Base-by-base conservation (phyloP, 1,140 invertebrate species). In the Drosophila parvula region DNA sequence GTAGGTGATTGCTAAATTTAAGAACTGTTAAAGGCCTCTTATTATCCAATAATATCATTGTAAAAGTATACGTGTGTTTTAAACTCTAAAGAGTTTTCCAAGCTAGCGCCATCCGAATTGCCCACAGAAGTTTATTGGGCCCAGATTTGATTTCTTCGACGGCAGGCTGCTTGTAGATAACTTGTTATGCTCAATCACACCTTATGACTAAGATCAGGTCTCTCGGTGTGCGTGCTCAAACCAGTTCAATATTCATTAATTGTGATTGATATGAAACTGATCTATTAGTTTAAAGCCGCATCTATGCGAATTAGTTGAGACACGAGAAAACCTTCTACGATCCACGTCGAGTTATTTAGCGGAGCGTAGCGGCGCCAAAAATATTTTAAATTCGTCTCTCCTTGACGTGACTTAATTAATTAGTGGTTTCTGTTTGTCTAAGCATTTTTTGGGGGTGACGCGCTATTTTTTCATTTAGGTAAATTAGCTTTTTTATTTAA, bases 201-300 rank as follows among this genome's bases (percentile, higher is more conserved):
- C 40, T 41, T 30, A 32, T 44, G 32, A 38, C 22, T 60, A 36
- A 63, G 53, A 16, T 28, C 36, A 47, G 16, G 14, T 16, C 36
- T 57, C 16, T 45, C 16, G 12, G 69, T 41, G 61, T 77, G 55
- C 43, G 48, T 71, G 43, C 47, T 30, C 27, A 80, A 84, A 79
- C 81, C 81, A 84, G 81, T 84, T 79, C 63, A 74, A 58, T 43
- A 40, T 43, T 58, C 51, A 82, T 61, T 69, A 78, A 84, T 68
- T 61, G 60, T 80, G 81, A 84, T 84, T 79, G 81, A 84, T 84
- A 83, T 73, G 77, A 84, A 84, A 84, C 81, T 84, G 81, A 84
- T 84, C 77, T 84, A 84, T 84, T 84, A 80, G 68, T 77, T 70
- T 83, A 45, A 55, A 76, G 62, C 38, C 77, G 73, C 67, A 65